Base-by-base conservation (phyloP, 2,113 vertebrate genomes). In the Anas platyrhynchos region DNA sequence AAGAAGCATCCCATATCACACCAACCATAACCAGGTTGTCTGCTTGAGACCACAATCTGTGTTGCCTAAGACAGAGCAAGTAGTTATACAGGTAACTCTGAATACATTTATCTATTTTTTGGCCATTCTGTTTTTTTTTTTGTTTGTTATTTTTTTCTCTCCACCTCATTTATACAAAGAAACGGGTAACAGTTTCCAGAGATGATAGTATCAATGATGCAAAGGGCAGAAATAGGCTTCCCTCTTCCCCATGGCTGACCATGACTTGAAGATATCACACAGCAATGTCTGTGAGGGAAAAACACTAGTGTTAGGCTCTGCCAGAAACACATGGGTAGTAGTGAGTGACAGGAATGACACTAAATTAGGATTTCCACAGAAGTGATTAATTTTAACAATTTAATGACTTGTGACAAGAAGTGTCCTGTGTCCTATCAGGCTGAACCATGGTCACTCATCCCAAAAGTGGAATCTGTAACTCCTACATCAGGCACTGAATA, bases 231-330 rank as follows among this genome's bases (percentile, higher is more conserved):
- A 58, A 2, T 12, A 38, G 7, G 8, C 25, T 55, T 77, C 17
- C n/a, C 18, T 72, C 16, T 59, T 69, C 38, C 13, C 9, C 38
- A 4, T 27, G 7, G 13, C 16, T 75, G 56, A 21, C 29, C 21
- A 13, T 25, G 22, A 17, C 50, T 13, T 80, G 54, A 66, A 44
- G 34, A 27, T 55, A 25, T 72, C 62, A 26, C 29, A n/a, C 69
- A 58, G 26, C 4, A 21, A 3, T 4, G 3, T 7, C 56, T 1
- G 0, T 5, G 29, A 79, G 6, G 9, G 29, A 59, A 26, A 41
- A 26, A 34, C 27, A 34, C 13, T 44, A 44, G 8, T 34, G 3
- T 46, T 43, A 61, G 17, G 41, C 16, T 77, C 15, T 5, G 36
- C 6, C 77, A 69, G 43, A 50, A 71, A 20, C 43, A 41, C 13